Evolutionary conservation across 2,797 vertebrate genomes (phyloP), one percentile per base, ranked within the genome.

Genomic region (Scleropages formosus): DNA sequence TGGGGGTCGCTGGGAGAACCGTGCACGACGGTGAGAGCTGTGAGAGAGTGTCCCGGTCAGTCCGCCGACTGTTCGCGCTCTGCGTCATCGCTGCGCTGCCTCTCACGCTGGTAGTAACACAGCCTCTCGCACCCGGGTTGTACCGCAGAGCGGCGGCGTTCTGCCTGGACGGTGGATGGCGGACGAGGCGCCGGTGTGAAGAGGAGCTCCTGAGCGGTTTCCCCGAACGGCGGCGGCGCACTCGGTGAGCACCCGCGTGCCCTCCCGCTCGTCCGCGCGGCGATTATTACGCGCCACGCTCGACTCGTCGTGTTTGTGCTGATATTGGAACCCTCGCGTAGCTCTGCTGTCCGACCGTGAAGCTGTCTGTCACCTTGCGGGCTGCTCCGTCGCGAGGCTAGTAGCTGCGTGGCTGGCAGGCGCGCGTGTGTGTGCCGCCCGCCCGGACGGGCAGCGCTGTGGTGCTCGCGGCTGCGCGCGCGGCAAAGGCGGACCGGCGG

Each of bases 381-480:
- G 31, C 31, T 39, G n/a, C n/a, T n/a, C n/a, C n/a, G n/a, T n/a
- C n/a, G n/a, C n/a, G n/a, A 39, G 31, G 31, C 6, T 39, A 39
- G 39, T 39, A 39, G 31, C 31, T 39, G 31, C 31, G 31, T 31
- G 31, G 31, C 31, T 39, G 39, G 6, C 31, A 39, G 31, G 82
- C 81, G 77, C 87, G 79, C 85, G 85, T 81, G 81, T 78, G 76
- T 63, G 80, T 58, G 72, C 16, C n/a, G n/a, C n/a, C n/a, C n/a
- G n/a, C n/a, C n/a, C n/a, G n/a, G n/a, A n/a, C n/a, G n/a, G n/a
- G n/a, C n/a, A n/a, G n/a, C n/a, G n/a, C n/a, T n/a, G n/a, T n/a
- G n/a, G n/a, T n/a, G n/a, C n/a, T n/a, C n/a, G n/a, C n/a, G n/a
- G 86, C 91, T 91, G 90, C 22, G 46, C 78, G 75, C 31, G 39